Base-by-base conservation (phyloP, 2,797 vertebrate genomes). In the Muscicapa striata region DNA sequence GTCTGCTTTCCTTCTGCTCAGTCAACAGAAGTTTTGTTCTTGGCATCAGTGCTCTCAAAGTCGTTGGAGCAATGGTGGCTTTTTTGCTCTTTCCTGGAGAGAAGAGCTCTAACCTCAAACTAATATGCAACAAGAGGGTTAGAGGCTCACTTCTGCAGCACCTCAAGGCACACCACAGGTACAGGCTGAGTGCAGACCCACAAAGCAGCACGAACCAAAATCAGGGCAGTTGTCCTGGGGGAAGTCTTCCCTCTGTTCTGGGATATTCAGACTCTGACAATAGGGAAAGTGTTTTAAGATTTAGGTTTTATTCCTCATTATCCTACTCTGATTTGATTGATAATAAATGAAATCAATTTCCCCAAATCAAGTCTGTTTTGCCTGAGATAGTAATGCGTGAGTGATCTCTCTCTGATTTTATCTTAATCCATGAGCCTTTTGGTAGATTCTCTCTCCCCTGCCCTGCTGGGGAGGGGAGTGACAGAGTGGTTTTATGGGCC, bases 81-180 rank as follows among this genome's bases (percentile, higher is more conserved):
- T 27, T 66, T 41, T 29, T 55, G 22, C 20, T 36, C 8, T 40
- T n/a, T 67, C 9, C 21, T 4, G 0, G 36, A 70, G 19, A 83
- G 24, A 83, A 72, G 36, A 14, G n/a, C 30, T 61, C 14, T 41
- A 66, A 64, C 29, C 48, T 58, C 51, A 34, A 73, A 64, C 21
- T 57, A 48, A 48, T 10, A n/a, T n/a, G 10, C 29, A 73, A 8
- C 26, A 27, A 41, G 41, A 74, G 34, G 22, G 29, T 57, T 46
- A 64, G 24, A 64, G 43, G 21, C 27, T 78, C 49, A 13, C 16
- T 49, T 46, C 66, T 72, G 34, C 55, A 79, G 29, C 46, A 59
- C 20, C 27, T 48, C 34, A 18, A 29, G 2, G 22, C 10, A 27
- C 0, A 0, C 15, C 38, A 16, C 18, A 5, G 29, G 15, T 36